phyloP scores from a whole-genome alignment of 2,113 vertebrate species.

The Alligator sinensis region DNA sequence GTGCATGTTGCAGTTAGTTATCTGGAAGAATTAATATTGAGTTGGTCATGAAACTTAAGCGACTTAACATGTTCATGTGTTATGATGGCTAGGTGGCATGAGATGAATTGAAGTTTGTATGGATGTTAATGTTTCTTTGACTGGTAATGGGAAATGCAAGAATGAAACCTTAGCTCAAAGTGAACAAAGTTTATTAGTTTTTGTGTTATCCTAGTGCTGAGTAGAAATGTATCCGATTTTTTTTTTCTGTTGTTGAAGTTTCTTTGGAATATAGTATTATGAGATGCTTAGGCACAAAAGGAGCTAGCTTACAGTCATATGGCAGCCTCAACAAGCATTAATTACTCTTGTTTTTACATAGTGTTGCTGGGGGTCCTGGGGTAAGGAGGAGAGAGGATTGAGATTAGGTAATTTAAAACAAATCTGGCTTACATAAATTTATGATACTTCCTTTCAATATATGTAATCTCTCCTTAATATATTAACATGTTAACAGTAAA shows the following conservation, averaged over 20 bases:
- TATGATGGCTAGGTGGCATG: neutral
- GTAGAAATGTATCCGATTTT: neutral
- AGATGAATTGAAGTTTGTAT: neutral
- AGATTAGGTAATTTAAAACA: conserved; percentile 11
- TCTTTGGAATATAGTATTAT: conserved; percentile 25
- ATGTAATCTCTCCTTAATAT: neutral
- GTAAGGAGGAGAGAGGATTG: too few relatives aligned
- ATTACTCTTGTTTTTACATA: conserved; percentile 53
- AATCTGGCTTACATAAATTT: neutral
- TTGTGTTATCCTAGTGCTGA: neutral
- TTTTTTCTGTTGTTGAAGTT: conserved; percentile 10
- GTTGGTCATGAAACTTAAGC: neutral
- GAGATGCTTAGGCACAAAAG: conserved; percentile 41
- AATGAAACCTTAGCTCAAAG: neutral
- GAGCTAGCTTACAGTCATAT: conserved; percentile 49
- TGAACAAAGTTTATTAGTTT: neutral
- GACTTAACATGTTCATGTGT: too few relatives aligned
- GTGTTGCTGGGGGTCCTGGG: neutral
- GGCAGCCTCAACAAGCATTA: conserved; percentile 22
- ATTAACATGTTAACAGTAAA: neutral
- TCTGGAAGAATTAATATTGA: neutral
- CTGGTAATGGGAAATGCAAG: neutral
- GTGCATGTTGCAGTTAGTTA: neutral
- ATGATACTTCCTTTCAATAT: neutral
- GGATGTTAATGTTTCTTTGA: neutral